Conservation (phyloP, 1,140 invertebrate genomes). For the Phymorhynchus buccinoides region DNA sequence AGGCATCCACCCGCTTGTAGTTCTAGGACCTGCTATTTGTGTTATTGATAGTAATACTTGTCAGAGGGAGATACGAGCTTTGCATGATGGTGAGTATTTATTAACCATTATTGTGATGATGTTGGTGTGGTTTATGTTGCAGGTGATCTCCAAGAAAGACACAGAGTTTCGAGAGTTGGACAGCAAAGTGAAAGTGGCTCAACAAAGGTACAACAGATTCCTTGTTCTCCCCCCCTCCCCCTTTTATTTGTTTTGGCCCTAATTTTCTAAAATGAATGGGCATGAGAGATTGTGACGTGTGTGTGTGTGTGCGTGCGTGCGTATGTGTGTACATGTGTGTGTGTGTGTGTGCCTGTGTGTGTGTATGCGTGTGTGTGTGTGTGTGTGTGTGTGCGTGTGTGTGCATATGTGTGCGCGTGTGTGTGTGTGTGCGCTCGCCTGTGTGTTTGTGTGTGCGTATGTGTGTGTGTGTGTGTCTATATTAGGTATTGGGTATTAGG, state of each 20-base stretch:
- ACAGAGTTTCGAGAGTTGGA: slow-evolving; percentile 66
- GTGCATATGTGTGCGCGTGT: background rate
- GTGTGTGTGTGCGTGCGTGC: background rate
- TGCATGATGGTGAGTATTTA: too few species aligned
- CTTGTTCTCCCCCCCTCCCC: too few species aligned
- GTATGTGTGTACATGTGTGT: slow-evolving; percentile 20
- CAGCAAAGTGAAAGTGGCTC: slow-evolving; percentile 53
- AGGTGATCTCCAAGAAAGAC: slow-evolving; percentile 68
- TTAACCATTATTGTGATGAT: too few species aligned
- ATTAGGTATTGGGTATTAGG: too few species aligned
- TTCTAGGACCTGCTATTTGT: too few species aligned
- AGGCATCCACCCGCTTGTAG: too few species aligned
- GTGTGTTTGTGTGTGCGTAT: too few species aligned
- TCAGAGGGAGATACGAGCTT: too few species aligned
- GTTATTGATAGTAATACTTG: too few species aligned
- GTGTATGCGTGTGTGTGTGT: background rate
- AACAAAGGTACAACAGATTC: slow-evolving; percentile 58
- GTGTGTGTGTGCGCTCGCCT: background rate
- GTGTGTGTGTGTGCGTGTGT: background rate
- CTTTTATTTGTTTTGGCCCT: too few species aligned
- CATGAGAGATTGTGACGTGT: background rate
- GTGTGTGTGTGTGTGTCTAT: too few species aligned
- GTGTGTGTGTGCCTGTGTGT: background rate
- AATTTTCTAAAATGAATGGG: background rate
- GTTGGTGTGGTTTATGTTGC: too few species aligned